These are phyloP conservation scores for Ctenochaetus hawaiiensis DNA, from an alignment of 2,797 vertebrate species.

Conservation along the genomic window DNA sequence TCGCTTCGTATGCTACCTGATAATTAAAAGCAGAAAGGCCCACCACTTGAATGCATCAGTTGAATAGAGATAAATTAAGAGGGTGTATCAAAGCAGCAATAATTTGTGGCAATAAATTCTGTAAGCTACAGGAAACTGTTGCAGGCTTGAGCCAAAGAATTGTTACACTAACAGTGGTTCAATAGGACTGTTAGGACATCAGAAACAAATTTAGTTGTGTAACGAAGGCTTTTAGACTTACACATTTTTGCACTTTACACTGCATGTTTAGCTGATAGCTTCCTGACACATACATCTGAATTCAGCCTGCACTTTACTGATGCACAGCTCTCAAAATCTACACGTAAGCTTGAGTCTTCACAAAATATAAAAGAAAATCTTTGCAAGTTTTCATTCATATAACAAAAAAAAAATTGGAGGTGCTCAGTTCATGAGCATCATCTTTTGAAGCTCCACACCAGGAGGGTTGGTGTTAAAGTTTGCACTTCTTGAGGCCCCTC, in stretches of 20 bases:
- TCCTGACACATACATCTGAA: background rate
- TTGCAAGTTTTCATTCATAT: background rate
- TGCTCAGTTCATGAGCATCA: slow-evolving; percentile 17
- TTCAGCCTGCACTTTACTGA: slow-evolving; percentile 37
- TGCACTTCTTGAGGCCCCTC: slow-evolving; percentile 17
- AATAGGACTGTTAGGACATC: slow-evolving; percentile 2
- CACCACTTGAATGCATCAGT: background rate
- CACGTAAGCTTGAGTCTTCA: slow-evolving; percentile 20
- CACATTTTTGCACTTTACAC: slow-evolving; percentile 43
- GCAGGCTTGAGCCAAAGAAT: slow-evolving; percentile 62
- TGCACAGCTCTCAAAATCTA: background rate
- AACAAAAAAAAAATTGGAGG: background rate
- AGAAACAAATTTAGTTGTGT: background rate
- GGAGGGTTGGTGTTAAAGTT: background rate
- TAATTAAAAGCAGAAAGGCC: slow-evolving; percentile 33
- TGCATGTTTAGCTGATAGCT: slow-evolving; percentile 48
- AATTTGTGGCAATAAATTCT: slow-evolving; percentile 40
- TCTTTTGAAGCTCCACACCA: background rate
- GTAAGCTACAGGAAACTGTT: slow-evolving; percentile 19
- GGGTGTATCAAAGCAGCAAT: slow-evolving; percentile 22
- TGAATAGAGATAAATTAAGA: background rate
- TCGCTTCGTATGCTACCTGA: slow-evolving; percentile 18
- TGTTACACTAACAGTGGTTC: background rate
- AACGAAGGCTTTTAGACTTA: slow-evolving; percentile 5
- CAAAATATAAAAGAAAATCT: background rate